These are phyloP conservation scores for Drosophila equinoxialis DNA, from an alignment of 1,140 invertebrate species.

Conservation along the genomic window DNA sequence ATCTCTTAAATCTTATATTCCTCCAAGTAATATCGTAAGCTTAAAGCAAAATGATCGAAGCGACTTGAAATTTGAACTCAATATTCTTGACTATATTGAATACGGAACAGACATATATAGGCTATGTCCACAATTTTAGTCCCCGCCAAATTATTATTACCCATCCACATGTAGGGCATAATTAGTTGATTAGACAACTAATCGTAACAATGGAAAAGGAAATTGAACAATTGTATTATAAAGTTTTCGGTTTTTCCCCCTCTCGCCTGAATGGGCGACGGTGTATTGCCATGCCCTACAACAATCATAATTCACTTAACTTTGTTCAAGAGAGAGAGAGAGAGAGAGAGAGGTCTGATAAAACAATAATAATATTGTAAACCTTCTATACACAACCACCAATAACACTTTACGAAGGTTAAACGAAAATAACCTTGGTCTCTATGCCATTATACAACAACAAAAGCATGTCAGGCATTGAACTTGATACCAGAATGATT, in stretches of 20 bases:
- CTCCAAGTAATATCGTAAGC: no score
- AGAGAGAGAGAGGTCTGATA: background rate
- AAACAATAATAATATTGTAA: background rate
- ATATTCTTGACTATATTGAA: no score
- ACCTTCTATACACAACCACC: background rate
- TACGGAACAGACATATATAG: no score
- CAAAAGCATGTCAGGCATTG: slow-evolving; percentile 41
- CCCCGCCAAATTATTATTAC: no score
- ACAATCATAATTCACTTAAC: slow-evolving; percentile 17
- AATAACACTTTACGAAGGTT: slow-evolving; percentile 5
- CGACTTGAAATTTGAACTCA: no score
- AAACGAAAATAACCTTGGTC: slow-evolving; percentile 13
- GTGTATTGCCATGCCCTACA: background rate
- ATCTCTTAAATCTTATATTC: no score
- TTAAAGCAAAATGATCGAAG: no score
- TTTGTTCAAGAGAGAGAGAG: background rate
- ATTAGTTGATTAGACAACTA: background rate
- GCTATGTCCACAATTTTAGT: no score
- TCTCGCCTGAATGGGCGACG: no score
- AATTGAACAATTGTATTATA: background rate
- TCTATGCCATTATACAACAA: background rate
- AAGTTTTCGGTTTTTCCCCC: no score
- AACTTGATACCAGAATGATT: slow-evolving; percentile 46
- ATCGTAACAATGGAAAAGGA: background rate
- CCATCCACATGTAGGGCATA: no score